Conservation (phyloP, 2,113 vertebrate species). For the Apodemus speciosus region DNA sequence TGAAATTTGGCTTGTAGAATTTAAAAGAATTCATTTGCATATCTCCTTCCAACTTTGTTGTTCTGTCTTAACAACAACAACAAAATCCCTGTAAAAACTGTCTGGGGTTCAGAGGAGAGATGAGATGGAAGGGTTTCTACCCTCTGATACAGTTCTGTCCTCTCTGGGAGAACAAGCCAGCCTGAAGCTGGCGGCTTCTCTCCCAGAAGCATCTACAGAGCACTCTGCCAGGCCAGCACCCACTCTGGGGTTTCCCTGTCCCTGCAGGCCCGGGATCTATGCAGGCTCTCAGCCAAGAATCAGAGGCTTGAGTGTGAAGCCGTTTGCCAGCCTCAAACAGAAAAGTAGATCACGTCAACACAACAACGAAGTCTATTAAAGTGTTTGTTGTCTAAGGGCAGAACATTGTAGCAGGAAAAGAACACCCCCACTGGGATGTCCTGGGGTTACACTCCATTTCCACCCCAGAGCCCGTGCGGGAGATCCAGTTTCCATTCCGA, state of each 20-base stretch:
- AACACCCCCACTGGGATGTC: conserved; percentile 58
- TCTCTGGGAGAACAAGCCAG: conserved; percentile 3
- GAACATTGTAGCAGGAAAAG: conserved; percentile 37
- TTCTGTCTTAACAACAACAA: not conserved
- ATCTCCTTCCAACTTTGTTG: not conserved
- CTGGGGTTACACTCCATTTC: conserved; percentile 32
- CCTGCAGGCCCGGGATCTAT: conserved; percentile 45
- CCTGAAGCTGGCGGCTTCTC: not conserved
- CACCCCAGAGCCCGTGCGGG: not conserved
- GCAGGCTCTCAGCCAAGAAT: conserved; percentile 66
- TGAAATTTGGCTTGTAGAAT: conserved; percentile 1
- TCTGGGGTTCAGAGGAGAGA: not conserved
- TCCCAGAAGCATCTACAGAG: conserved; percentile 48
- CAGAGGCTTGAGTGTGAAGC: conserved; percentile 59
- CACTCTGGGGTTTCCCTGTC: conserved; percentile 53
- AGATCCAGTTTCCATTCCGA: conserved; percentile 57
- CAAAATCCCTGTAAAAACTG: not conserved
- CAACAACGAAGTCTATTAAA: conserved; percentile 47
- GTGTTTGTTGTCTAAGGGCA: conserved; percentile 34
- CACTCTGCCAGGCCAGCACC: conserved; percentile 43
- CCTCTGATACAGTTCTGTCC: conserved; percentile 12
- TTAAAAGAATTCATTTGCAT: conserved; percentile 23
- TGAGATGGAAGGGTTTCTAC: conserved; percentile 1
- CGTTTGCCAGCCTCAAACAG: conserved; percentile 57
- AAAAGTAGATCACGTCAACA: conserved; percentile 36